phyloP scores from a whole-genome alignment of 2,888 invertebrate species.

The Nowickia ferox region DNA sequence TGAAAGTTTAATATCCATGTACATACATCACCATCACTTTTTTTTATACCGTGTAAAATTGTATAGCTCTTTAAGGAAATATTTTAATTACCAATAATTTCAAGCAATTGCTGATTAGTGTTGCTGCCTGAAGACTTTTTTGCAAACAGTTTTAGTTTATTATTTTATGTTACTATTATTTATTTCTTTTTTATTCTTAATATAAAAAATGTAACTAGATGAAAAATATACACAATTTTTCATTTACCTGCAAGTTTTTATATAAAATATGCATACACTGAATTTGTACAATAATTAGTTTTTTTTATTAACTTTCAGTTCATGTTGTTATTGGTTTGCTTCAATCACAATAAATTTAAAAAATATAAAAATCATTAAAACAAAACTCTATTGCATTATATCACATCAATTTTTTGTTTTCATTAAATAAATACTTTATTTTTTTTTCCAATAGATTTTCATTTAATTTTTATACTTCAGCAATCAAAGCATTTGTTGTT shows the following conservation, averaged over 20 bases:
- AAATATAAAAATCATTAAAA: background rate
- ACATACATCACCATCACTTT: too few relatives aligned
- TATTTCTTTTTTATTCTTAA: too few relatives aligned
- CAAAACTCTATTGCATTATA: background rate
- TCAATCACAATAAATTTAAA: conserved; percentile 8
- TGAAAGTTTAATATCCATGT: too few relatives aligned
- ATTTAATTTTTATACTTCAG: conserved; percentile 35
- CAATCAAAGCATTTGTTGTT: conserved; percentile 20
- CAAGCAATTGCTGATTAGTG: too few relatives aligned
- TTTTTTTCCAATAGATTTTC: conserved; percentile 5
- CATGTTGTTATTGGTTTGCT: background rate
- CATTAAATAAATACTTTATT: background rate
- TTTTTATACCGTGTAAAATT: too few relatives aligned
- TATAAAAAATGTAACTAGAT: too few relatives aligned
- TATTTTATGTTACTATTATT: too few relatives aligned
- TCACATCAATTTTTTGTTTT: background rate
- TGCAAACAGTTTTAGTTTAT: too few relatives aligned
- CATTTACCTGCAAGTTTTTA: background rate
- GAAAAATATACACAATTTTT: too few relatives aligned
- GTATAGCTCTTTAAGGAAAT: too few relatives aligned
- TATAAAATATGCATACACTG: background rate
- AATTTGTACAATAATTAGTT: background rate
- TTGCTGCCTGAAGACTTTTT: too few relatives aligned
- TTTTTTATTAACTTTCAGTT: background rate
- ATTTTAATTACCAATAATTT: too few relatives aligned